Conservation (phyloP, 2,888 invertebrate species). For the Lycocerus yunnanus region DNA sequence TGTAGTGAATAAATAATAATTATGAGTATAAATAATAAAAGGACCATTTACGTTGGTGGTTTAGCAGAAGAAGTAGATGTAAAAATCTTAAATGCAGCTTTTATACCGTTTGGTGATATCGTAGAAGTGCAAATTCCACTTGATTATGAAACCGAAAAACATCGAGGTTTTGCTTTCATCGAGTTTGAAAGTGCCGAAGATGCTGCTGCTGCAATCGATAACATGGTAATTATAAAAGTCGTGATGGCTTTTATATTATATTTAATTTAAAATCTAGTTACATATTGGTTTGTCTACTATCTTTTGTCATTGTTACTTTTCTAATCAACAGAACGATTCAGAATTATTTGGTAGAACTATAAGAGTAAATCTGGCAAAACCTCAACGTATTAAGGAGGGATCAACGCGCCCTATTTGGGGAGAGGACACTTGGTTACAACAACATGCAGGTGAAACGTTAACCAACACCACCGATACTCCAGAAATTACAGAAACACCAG, state of each 20-base stretch:
- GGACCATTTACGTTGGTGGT: slow-evolving; percentile 86
- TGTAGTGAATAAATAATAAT: not conserved
- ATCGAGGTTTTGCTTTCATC: slow-evolving; percentile 98
- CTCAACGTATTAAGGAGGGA: slow-evolving; percentile 95
- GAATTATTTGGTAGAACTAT: slow-evolving; percentile 97
- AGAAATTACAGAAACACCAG: slow-evolving; percentile 52
- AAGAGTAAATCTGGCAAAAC: slow-evolving; percentile 95
- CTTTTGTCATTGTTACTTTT: slow-evolving; percentile 9
- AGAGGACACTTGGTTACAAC: slow-evolving; percentile 97
- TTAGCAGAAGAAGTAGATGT: slow-evolving; percentile 95
- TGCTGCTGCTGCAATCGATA: slow-evolving; percentile 98
- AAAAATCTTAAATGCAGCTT: slow-evolving; percentile 93
- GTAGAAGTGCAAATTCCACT: slow-evolving; percentile 97
- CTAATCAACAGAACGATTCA: slow-evolving; percentile 80
- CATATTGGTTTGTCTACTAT: not conserved
- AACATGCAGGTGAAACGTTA: slow-evolving; percentile 92
- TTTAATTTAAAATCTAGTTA: not conserved
- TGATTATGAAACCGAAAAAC: slow-evolving; percentile 97
- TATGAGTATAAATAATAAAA: slow-evolving; percentile 70
- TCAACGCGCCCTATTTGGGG: slow-evolving; percentile 96
- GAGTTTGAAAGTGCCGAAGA: slow-evolving; percentile 98
- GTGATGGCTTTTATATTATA: too few relatives aligned
- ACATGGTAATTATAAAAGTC: slow-evolving; percentile 82
- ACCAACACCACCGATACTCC: slow-evolving; percentile 56
- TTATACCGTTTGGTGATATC: slow-evolving; percentile 98